A percentile compares a stretch with the other conserved stretches of the same genome.
Evolutionary conservation across 1,140 invertebrate genomes (phyloP).

Genomic region (Neotoxoptera formosana): DNA sequence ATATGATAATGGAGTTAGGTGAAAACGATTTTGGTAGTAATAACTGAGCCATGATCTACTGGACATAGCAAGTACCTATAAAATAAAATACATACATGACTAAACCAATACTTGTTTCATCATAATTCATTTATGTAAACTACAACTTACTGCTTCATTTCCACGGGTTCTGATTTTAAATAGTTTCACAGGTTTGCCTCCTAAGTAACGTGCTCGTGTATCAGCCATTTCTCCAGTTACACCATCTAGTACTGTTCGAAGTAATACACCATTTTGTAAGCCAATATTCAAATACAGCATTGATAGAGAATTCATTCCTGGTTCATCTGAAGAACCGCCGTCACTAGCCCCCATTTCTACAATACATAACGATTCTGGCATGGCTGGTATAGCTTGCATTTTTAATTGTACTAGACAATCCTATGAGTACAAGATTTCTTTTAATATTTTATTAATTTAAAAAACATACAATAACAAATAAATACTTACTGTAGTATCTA

Average conservation of each 20-base stretch:
- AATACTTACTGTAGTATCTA: slow-evolving; percentile 85
- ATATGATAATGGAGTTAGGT: slow-evolving; percentile 95
- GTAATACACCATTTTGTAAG: slow-evolving; percentile 93
- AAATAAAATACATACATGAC: slow-evolving; percentile 53
- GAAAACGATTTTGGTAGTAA: slow-evolving; percentile 96
- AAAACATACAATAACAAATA: neutral
- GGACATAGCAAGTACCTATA: slow-evolving; percentile 90
- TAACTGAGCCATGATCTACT: slow-evolving; percentile 98
- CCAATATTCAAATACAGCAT: slow-evolving; percentile 97
- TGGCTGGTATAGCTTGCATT: slow-evolving; percentile 96
- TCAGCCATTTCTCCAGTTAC: slow-evolving; percentile 97
- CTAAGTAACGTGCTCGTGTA: slow-evolving; percentile 94
- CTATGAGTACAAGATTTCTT: slow-evolving; percentile 18
- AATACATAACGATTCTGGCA: slow-evolving; percentile 95
- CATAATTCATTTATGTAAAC: neutral
- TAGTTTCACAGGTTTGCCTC: slow-evolving; percentile 93
- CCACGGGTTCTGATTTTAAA: slow-evolving; percentile 96
- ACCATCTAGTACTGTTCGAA: slow-evolving; percentile 94
- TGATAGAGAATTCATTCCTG: slow-evolving; percentile 65
- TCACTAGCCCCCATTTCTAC: slow-evolving; percentile 85
- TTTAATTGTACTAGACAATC: slow-evolving; percentile 87
- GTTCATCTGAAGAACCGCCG: slow-evolving; percentile 72
- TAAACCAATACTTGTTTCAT: neutral
- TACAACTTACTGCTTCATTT: slow-evolving; percentile 81
- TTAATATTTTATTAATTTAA: neutral